Conservation (phyloP, 1,140 invertebrate genomes). For the Probaryconus sp. region DNA sequence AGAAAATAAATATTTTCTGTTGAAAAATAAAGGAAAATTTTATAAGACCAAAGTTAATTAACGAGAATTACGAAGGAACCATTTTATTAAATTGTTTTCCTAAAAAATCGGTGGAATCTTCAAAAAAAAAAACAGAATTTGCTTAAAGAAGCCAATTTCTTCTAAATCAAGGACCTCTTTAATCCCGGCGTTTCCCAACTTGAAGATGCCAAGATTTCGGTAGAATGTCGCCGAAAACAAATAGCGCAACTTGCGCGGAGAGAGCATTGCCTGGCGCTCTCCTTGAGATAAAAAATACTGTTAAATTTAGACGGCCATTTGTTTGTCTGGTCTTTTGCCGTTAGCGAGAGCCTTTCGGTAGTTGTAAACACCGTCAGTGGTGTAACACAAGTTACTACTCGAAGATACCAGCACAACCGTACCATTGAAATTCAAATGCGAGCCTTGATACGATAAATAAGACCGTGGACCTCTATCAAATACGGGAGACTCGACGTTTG, state of each 20-base stretch:
- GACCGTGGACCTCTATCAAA: neutral
- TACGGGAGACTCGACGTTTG: too few relatives aligned
- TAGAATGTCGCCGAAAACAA: constrained; percentile 27
- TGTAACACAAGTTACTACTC: neutral
- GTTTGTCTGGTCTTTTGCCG: constrained; percentile 24
- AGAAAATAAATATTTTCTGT: too few relatives aligned
- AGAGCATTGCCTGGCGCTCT: constrained; percentile 13
- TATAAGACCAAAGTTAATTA: too few relatives aligned
- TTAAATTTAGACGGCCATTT: constrained; percentile 39
- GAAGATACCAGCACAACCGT: constrained; percentile 17
- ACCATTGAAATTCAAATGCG: constrained; percentile 41
- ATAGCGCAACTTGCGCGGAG: constrained; percentile 1
- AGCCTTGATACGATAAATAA: constrained; percentile 34
- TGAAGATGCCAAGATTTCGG: too few relatives aligned
- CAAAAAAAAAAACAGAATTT: too few relatives aligned
- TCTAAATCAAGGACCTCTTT: too few relatives aligned
- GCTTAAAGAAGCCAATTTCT: too few relatives aligned
- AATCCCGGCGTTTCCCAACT: too few relatives aligned
- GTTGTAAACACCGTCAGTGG: constrained; percentile 14
- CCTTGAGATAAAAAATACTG: constrained; percentile 37
- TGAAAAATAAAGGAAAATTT: too few relatives aligned
- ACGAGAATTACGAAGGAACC: too few relatives aligned
- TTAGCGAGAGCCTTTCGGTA: constrained; percentile 15
- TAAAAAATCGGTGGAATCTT: too few relatives aligned
- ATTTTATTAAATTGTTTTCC: too few relatives aligned